Conservation (phyloP, 1,140 invertebrate species). For the Drosophila pandora region DNA sequence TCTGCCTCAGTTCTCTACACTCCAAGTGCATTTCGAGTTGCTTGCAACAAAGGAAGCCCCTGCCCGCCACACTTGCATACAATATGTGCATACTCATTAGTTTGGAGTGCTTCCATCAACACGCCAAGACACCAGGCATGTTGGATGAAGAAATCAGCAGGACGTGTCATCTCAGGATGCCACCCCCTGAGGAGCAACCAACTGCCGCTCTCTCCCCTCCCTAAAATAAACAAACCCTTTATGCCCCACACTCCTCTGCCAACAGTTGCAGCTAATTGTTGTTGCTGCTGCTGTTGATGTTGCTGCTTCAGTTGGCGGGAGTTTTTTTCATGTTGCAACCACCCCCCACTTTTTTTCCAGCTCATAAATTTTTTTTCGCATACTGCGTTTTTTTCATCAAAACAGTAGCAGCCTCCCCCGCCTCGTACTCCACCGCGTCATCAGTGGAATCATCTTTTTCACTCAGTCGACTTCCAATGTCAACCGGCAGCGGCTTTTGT, state of each 20-base stretch:
- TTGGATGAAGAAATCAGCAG: conserved; percentile 17
- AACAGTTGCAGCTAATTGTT: conserved; percentile 80
- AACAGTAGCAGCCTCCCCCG: conserved; percentile 1
- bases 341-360: conserved; percentile 63
- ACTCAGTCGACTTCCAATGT: conserved; percentile 64
- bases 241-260: conserved; percentile 25
- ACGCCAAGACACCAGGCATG: conserved; percentile 53
- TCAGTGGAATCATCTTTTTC: conserved; percentile 33
- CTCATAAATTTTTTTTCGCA: conserved; percentile 77
- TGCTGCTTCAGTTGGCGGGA: conserved; percentile 20
- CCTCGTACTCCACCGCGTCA: conserved; percentile 13
- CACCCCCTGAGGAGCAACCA: not conserved
- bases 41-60: conserved; percentile 46
- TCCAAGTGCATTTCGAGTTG: conserved; percentile 73
- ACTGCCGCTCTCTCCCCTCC: not conserved
- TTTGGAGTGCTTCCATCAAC: conserved; percentile 81
- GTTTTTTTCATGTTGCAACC: conserved; percentile 6
- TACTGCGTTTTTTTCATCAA: conserved; percentile 27
- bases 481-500: conserved; percentile 77
- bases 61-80: conserved; percentile 62
- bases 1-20: conserved; percentile 12
- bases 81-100: conserved; percentile 81
- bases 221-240: conserved; percentile 52
- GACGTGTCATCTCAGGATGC: conserved; percentile 60
- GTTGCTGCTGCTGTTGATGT: conserved; percentile 41